Conservation (phyloP, 1,140 invertebrate genomes). For the Cotesia glomerata region DNA sequence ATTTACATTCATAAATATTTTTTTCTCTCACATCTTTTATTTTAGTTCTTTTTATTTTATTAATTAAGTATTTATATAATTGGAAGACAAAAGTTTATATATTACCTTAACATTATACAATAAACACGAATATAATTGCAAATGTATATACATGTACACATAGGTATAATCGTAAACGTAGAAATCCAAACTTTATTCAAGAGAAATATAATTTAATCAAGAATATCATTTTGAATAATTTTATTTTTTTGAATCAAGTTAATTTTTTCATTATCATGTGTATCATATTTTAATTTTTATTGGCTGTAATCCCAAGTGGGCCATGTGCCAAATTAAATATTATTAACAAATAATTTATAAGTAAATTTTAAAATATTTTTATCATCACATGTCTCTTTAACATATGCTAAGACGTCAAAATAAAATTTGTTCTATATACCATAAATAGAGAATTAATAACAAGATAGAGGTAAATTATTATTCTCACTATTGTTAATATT, state of each 20-base stretch:
- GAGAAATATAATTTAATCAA: too few relatives aligned
- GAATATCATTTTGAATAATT: too few relatives aligned
- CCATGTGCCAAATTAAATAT: background rate
- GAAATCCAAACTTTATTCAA: too few relatives aligned
- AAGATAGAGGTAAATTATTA: background rate
- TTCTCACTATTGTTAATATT: background rate
- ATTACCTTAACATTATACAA: constrained; percentile 35
- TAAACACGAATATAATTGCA: background rate
- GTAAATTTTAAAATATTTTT: background rate
- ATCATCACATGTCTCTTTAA: too few relatives aligned
- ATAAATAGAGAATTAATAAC: background rate
- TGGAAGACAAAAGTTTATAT: constrained; percentile 61
- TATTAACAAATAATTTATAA: background rate
- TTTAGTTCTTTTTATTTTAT: constrained; percentile 24
- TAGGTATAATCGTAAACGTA: too few relatives aligned
- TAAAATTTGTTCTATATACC: background rate
- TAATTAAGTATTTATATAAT: constrained; percentile 47
- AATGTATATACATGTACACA: constrained; percentile 22
- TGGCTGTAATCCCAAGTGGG: too few relatives aligned
- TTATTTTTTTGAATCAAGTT: background rate
- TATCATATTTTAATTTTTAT: too few relatives aligned
- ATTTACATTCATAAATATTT: constrained; percentile 44
- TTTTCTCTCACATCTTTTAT: constrained; percentile 13
- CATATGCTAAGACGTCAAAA: background rate
- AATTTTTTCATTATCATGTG: too few relatives aligned